These are phyloP conservation scores for Drosophila incognita DNA, from an alignment of 2,888 invertebrate species.

Conservation along the genomic window DNA sequence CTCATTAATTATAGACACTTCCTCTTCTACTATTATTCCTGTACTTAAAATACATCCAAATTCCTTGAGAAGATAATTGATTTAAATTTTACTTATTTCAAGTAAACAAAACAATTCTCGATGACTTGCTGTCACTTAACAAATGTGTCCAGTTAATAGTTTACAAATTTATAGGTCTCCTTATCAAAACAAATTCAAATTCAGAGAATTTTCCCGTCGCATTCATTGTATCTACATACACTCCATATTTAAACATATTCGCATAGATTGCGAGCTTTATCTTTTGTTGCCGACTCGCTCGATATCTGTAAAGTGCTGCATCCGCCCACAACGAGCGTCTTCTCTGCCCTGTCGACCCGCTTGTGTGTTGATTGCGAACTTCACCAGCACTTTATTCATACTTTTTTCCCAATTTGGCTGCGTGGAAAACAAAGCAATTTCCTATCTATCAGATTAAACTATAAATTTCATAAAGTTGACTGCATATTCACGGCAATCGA, in stretches of 20 bases:
- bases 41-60: not conserved
- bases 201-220: not conserved
- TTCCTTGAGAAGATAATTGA: not conserved
- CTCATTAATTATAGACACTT: not conserved
- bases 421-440: constrained; percentile 76
- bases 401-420: constrained; percentile 49
- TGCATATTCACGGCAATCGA: constrained; percentile 80
- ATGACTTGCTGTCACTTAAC: not conserved
- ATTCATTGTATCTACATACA: not conserved
- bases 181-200: not conserved
- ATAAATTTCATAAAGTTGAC: constrained; percentile 79
- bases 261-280: constrained; percentile 57
- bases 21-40: not conserved
- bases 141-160: not conserved
- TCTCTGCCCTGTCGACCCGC: not conserved
- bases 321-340: not conserved
- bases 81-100: not conserved
- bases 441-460: constrained; percentile 79
- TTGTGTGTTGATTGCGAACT: constrained; percentile 18
- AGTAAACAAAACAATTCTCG: not conserved
- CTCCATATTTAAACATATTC: constrained; percentile 12
- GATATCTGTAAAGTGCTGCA: constrained; percentile 55
- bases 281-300: constrained; percentile 52
- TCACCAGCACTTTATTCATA: constrained; percentile 23
- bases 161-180: not conserved